phyloP scores from a whole-genome alignment of 2,797 vertebrate genomes.

The Cyprinodon diabolis region DNA sequence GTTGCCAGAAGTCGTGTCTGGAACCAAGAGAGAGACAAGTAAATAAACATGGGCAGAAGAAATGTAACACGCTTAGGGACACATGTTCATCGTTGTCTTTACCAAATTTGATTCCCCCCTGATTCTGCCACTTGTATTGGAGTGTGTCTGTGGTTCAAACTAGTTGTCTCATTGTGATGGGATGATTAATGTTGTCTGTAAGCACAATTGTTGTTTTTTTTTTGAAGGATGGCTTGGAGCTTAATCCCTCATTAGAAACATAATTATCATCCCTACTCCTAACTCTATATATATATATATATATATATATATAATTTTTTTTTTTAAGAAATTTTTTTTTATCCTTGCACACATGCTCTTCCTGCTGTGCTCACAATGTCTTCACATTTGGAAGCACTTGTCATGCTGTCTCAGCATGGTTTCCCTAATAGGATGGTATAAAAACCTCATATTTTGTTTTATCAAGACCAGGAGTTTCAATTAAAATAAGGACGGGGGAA shows the following conservation, averaged over 20 bases:
- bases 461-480: neutral
- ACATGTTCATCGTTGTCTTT: constrained; percentile 16
- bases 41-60: neutral
- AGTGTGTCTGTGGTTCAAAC: constrained; percentile 33
- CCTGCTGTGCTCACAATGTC: constrained; percentile 13
- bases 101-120: constrained; percentile 23
- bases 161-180: constrained; percentile 21
- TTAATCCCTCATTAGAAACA: constrained; percentile 60
- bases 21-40: constrained; percentile 9
- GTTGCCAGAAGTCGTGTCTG: constrained; percentile 34
- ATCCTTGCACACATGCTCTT: neutral
- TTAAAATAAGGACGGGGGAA: neutral
- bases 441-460: neutral
- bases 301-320: no score
- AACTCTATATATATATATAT: constrained; percentile 5
- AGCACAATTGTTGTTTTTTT: constrained; percentile 20
- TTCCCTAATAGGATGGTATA: constrained; percentile 36
- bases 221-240: constrained; percentile 57
- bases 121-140: constrained; percentile 14
- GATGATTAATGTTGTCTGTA: constrained; percentile 43
- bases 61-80: constrained; percentile 16
- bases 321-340: no score
- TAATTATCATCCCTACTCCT: constrained; percentile 55
- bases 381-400: constrained; percentile 24
- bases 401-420: constrained; percentile 47